These are phyloP conservation scores for Crocallis elinguaria DNA, from an alignment of 2,888 invertebrate species.

Conservation along the genomic window DNA sequence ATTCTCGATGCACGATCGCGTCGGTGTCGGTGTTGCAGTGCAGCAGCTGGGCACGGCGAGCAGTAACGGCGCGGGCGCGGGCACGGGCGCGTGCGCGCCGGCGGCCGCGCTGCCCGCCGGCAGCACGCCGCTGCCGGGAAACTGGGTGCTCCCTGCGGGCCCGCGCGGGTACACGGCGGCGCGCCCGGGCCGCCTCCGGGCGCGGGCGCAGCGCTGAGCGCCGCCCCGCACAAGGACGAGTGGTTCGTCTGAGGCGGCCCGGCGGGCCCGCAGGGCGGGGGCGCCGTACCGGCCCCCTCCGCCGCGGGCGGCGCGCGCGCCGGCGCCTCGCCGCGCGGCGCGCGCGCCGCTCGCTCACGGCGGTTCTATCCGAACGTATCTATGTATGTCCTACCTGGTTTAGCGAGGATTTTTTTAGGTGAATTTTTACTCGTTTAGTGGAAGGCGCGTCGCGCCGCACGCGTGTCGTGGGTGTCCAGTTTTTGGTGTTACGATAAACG, in stretches of 20 bases:
- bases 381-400: constrained; percentile 71
- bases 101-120: constrained; percentile 62
- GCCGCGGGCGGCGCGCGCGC: constrained; percentile 38
- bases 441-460: constrained; percentile 79
- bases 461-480: constrained; percentile 70
- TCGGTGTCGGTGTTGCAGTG: constrained; percentile 78
- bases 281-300: constrained; percentile 70
- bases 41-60: constrained; percentile 87
- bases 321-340: constrained; percentile 52
- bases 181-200: constrained; percentile 96
- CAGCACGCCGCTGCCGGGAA: constrained; percentile 90
- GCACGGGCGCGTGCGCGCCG: too few species aligned
- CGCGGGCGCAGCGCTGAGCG: constrained; percentile 95
- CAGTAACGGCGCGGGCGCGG: constrained; percentile 84
- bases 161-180: constrained; percentile 87
- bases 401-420: constrained; percentile 78
- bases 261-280: constrained; percentile 75
- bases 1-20: constrained; percentile 20
- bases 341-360: constrained; percentile 13
- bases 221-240: constrained; percentile 94
- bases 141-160: constrained; percentile 98
- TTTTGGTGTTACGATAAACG: constrained; percentile 79
- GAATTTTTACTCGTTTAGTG: constrained; percentile 80
- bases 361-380: constrained; percentile 47
- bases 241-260: constrained; percentile 91